Percentiles rank a stretch among this genome's conserved stretches.
Evolutionary conservation across 1,140 invertebrate genomes (phyloP).

Genomic region (Meteorus sp.): DNA sequence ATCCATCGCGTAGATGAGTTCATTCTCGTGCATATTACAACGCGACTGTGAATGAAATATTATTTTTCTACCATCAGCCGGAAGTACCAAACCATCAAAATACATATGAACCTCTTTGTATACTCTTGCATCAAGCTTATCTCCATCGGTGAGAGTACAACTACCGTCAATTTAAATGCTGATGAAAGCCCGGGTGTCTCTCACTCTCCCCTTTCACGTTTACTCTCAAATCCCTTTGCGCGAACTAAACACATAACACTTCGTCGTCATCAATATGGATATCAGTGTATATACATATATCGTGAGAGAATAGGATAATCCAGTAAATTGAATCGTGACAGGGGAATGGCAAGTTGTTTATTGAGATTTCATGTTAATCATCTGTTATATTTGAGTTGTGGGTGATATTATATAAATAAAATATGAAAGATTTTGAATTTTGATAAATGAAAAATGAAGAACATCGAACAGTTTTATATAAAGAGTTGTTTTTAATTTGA

Average conservation of each 20-base stretch:
- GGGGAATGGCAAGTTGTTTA: slow-evolving; percentile 38
- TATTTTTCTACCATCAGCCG: neutral
- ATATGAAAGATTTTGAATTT: too few species aligned
- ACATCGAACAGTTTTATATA: too few species aligned
- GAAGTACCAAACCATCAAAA: too few species aligned
- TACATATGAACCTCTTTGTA: too few species aligned
- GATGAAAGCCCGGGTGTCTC: slow-evolving; percentile 35
- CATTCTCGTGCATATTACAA: neutral
- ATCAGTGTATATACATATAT: slow-evolving; percentile 30
- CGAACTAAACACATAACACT: slow-evolving; percentile 36
- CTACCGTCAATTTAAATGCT: slow-evolving; percentile 41
- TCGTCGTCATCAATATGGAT: slow-evolving; percentile 43
- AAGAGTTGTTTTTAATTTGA: too few species aligned
- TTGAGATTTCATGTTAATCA: slow-evolving; percentile 44
- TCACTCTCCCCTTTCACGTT: slow-evolving; percentile 1
- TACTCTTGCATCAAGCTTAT: slow-evolving; percentile 4
- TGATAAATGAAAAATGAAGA: too few species aligned
- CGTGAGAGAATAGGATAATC: slow-evolving; percentile 16
- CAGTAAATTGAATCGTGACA: slow-evolving; percentile 44
- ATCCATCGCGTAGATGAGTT: slow-evolving; percentile 8
- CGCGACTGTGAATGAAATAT: slow-evolving; percentile 3
- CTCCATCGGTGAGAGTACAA: slow-evolving; percentile 12
- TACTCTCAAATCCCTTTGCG: neutral
- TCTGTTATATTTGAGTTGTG: too few species aligned
- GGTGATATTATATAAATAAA: too few species aligned